A percentile compares a stretch with the other conserved stretches of the same genome.
These are phyloP conservation scores for Hippocampus mohnikei DNA, from an alignment of 2,113 vertebrate genomes.

Conservation along the genomic window DNA sequence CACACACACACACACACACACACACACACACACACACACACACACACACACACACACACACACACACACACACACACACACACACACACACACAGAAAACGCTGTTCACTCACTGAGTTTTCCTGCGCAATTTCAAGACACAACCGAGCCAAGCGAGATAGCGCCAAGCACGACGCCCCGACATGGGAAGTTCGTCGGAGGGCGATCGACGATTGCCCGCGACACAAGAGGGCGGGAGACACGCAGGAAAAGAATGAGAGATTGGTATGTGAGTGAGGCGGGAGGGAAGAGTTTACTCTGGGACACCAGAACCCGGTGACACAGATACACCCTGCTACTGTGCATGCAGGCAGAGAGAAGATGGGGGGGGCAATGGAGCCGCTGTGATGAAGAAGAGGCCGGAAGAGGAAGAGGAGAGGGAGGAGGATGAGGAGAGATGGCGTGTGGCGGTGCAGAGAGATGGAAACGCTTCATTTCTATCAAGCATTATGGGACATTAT, in stretches of 20 bases:
- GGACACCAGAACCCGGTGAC: constrained; percentile 71
- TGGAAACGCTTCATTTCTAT: background rate
- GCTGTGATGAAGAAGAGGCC: background rate
- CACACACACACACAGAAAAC: too few species aligned
- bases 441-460: constrained; percentile 24
- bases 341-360: constrained; percentile 27
- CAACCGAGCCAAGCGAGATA: background rate
- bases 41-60: background rate
- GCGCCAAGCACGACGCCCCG: background rate
- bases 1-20: constrained; percentile 1
- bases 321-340: constrained; percentile 69
- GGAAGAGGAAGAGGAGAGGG: constrained; percentile 13
- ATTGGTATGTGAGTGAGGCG: constrained; percentile 3
- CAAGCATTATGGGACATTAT: constrained; percentile 2
- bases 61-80: background rate
- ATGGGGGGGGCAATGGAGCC: background rate
- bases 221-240: too few species aligned
- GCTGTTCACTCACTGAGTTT: too few species aligned
- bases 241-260: constrained; percentile 8
- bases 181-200: too few species aligned
- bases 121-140: background rate
- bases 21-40: background rate
- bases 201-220: too few species aligned
- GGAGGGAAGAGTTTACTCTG: constrained; percentile 57
- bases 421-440: constrained; percentile 13